Evolutionary conservation across 2,888 invertebrate genomes (phyloP).

Genomic region (Eutolmus rufibarbis): DNA sequence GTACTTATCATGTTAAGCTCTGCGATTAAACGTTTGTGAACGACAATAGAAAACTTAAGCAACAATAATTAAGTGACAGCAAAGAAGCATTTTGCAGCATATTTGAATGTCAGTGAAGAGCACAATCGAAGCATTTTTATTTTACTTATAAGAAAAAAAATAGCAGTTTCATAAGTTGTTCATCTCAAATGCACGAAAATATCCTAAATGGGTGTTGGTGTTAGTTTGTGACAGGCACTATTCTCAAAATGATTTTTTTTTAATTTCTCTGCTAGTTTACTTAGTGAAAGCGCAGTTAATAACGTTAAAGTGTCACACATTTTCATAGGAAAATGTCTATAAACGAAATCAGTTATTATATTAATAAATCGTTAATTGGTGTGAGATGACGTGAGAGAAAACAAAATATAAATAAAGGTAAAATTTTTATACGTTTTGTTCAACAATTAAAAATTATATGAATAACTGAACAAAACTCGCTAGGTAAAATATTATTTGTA

Average conservation of each 20-base stretch:
- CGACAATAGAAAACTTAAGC: background rate
- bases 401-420: background rate
- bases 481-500: slow-evolving; percentile 15
- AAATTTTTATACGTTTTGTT: background rate
- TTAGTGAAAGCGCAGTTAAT: slow-evolving; percentile 34
- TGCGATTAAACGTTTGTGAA: background rate
- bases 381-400: slow-evolving; percentile 21
- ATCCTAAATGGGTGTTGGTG: background rate
- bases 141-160: background rate
- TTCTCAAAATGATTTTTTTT: background rate
- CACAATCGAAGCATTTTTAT: background rate
- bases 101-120: background rate
- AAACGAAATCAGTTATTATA: background rate
- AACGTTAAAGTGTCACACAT: slow-evolving; percentile 25
- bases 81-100: background rate
- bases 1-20: background rate
- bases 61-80: slow-evolving; percentile 12
- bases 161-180: background rate
- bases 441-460: background rate
- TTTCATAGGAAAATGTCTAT: background rate
- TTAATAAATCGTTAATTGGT: slow-evolving; percentile 26
- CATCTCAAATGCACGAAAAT: background rate
- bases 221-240: slow-evolving; percentile 24
- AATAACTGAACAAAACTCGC: background rate
- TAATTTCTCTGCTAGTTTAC: slow-evolving; percentile 5